These are phyloP conservation scores for Pseudomyrmex concolor DNA, from an alignment of 1,140 invertebrate species.

Conservation along the genomic window DNA sequence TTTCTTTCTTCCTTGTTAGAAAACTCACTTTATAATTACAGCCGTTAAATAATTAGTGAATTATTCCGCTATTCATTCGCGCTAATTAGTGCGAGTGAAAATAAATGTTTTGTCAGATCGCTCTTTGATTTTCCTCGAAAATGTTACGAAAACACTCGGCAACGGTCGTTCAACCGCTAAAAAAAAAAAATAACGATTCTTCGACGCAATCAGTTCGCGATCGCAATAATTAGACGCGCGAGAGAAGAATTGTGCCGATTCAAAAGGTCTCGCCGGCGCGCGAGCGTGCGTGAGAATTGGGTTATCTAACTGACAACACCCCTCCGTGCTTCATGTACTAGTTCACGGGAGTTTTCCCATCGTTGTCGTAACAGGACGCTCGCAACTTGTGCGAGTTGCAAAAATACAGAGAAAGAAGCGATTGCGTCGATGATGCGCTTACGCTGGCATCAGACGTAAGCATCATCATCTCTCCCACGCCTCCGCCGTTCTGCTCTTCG, in stretches of 20 bases:
- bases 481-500: conserved; percentile 34
- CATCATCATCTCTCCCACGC: conserved; percentile 56
- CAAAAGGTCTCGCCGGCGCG: conserved; percentile 59
- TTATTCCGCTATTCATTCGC: neutral
- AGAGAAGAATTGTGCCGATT: conserved; percentile 2
- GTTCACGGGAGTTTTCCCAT: conserved; percentile 72
- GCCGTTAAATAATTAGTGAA: conserved; percentile 3
- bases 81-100: conserved; percentile 3
- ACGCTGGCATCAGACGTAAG: conserved; percentile 6
- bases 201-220: neutral
- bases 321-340: conserved; percentile 63
- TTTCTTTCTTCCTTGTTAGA: neutral
- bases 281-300: conserved; percentile 76
- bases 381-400: conserved; percentile 8
- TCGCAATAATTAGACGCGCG: neutral
- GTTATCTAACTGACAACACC: conserved; percentile 76
- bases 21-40: neutral
- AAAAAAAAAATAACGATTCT: conserved; percentile 25
- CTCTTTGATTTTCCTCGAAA: conserved; percentile 4
- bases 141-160: neutral
- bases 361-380: conserved; percentile 29
- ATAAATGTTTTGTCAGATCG: neutral
- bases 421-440: conserved; percentile 41
- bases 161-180: neutral
- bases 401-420: conserved; percentile 17